Evolutionary conservation across 2,113 vertebrate genomes (phyloP).

Genomic region (Agapornis roseicollis): DNA sequence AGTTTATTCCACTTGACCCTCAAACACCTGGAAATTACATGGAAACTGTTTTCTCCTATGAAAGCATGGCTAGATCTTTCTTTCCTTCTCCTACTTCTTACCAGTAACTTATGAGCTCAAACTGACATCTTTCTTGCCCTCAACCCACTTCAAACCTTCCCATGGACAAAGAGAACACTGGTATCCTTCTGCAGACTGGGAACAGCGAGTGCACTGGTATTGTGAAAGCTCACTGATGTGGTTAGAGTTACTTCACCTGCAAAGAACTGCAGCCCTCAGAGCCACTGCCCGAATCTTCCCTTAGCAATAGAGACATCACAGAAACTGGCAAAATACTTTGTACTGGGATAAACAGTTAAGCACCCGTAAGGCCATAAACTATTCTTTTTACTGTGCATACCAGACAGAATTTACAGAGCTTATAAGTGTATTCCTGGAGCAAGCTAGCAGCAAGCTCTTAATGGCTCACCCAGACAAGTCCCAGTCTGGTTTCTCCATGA

Average conservation of each 20-base stretch:
- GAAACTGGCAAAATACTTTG: neutral
- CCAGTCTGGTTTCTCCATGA: neutral
- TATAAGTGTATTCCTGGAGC: neutral
- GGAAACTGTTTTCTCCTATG: neutral
- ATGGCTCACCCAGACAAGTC: neutral
- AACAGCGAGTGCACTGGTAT: neutral
- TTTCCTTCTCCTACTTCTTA: neutral
- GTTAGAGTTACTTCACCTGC: neutral
- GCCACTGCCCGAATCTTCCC: neutral
- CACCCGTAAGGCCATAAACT: neutral
- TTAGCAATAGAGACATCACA: neutral
- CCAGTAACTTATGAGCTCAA: neutral
- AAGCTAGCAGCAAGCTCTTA: neutral
- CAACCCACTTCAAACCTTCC: neutral
- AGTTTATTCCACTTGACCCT: neutral
- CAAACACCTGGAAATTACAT: neutral
- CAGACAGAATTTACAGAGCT: neutral
- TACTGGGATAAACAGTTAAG: neutral
- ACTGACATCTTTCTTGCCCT: neutral
- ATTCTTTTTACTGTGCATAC: neutral
- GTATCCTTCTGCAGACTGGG: neutral
- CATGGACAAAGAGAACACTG: neutral
- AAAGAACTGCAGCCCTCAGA: neutral
- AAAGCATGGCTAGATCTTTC: neutral
- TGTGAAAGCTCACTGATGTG: neutral